Conservation (phyloP, 2,113 vertebrate species). For the Catharus fuscescens region DNA sequence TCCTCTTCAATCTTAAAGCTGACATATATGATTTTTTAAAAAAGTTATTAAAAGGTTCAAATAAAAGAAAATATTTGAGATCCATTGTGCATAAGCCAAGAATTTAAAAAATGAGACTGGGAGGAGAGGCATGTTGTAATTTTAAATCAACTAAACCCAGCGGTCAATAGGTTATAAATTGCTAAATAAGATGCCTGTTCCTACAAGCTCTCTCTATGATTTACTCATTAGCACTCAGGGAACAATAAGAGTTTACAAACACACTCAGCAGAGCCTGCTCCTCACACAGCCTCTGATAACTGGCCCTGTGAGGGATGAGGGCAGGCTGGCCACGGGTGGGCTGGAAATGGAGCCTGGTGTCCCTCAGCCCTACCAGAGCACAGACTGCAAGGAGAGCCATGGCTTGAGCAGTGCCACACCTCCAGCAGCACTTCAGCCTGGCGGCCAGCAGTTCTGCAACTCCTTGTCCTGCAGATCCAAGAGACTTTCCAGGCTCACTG, state of each 20-base stretch:
- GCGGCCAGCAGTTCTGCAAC: neutral
- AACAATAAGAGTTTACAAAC: neutral
- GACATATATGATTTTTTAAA: neutral
- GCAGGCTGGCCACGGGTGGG: neutral
- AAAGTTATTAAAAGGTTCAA: neutral
- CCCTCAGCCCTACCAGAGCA: neutral
- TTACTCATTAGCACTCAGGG: neutral
- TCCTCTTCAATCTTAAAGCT: neutral
- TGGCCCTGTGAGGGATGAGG: neutral
- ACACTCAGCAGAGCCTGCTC: neutral
- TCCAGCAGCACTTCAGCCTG: neutral
- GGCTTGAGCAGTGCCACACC: neutral
- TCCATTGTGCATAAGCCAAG: neutral
- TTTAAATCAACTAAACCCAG: neutral
- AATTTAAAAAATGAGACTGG: neutral
- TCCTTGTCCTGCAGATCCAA: neutral
- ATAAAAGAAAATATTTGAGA: neutral
- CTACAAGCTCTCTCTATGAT: neutral
- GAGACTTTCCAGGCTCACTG: neutral
- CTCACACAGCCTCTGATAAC: neutral
- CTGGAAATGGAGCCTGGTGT: neutral
- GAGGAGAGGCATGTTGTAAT: neutral
- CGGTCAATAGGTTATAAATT: neutral
- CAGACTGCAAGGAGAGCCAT: neutral
- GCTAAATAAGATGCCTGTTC: neutral